Base-by-base conservation (phyloP, 1,140 invertebrate genomes). In the Akabosia matsudoensis region DNA sequence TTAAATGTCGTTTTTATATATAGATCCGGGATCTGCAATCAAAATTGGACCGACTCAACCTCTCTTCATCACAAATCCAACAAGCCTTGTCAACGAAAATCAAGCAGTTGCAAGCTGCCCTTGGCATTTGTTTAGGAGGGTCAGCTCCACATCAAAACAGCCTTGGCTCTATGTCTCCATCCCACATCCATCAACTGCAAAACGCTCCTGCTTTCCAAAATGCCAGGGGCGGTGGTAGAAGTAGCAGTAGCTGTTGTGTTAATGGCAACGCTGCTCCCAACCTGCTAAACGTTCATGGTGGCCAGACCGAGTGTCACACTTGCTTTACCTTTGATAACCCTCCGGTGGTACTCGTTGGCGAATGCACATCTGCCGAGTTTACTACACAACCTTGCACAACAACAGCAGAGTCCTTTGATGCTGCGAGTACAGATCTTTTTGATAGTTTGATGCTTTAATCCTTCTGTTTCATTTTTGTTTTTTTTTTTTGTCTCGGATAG, bases 61-160 rank as follows among this genome's bases (percentile, higher is more conserved):
- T 70, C 13, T 74, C 75, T 13, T 75, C 75, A 30, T 33, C 52
- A 33, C 78, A 79, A 61, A 56, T 79, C n/a, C 78, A 79, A 56
- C 24, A 37, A 34, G 72, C 67, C 33, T 61, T 76, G 7, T 28
- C 45, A 10, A 22, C 31, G 10, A 76, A 71, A 79, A 74, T 79
- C 13, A 67, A 79, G 72, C 78, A 79, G 74, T 51, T 79, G 28
- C 78, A 79, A 30, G 71, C 28, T 34, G 78, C 78, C 33, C 72
- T 79, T 2, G 56, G 31, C 24, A 51, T 51, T 72, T 72, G 70
- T 24, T 34, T 72, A 72, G 70, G 70, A 70, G 54, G 54, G 22
- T 14, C 10, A 4, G 4, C 10, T n/a, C 7, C 10, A 14, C 16
- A 61, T 61, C 10, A 24, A 14, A 61, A 61, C n/a, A 61, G 26